Evolutionary conservation across 2,797 vertebrate genomes (phyloP), one percentile per base, ranked within the genome.

Genomic region (Urophycis tenuis): DNA sequence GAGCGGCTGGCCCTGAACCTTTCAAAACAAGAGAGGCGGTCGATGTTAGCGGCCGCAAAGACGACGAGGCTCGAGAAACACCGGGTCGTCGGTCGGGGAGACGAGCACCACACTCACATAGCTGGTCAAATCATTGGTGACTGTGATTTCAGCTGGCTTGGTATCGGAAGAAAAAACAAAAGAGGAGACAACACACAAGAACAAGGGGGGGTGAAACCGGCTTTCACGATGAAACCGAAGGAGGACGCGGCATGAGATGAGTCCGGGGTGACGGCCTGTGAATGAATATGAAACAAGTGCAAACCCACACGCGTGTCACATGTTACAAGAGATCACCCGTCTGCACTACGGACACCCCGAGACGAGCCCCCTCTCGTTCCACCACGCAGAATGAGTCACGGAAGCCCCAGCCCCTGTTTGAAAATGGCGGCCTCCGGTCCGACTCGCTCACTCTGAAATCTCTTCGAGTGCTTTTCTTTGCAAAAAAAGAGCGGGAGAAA

Each of bases 1-100:
- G 75, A 99, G 92, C 0, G 98, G 98, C 78, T 99, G 98, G 35
- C 97, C 96, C 88, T 99, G 97, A 41, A 99, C 96, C 96, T 98
- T n/a, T n/a, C n/a, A n/a, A n/a, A n/a, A 39, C 25, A 83, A 79
- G 31, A 81, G 30, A 80, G 31, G 72, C 73, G n/a, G 34, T 19
- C 39, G 34, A 41, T 31, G 35, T 34, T 72, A 39, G 64, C 0
- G 12, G 41, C 3, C 29, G 29, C 73, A 3, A 73, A 39, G 35
- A 22, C 32, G 17, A 72, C 22, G 74, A 60, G n/a, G n/a, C 53
- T 67, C 29, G 25, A 10, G 15, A 67, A 25, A 67, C 60, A 29
- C 60, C 10, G 25, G 1, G 4, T 5, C 4, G 22, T 49, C 53
- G 25, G 1, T 76, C 70, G 72, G 71, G n/a, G n/a, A n/a, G 45